Base-by-base conservation (phyloP, 1,140 invertebrate genomes). In the Drosophila bocqueti region DNA sequence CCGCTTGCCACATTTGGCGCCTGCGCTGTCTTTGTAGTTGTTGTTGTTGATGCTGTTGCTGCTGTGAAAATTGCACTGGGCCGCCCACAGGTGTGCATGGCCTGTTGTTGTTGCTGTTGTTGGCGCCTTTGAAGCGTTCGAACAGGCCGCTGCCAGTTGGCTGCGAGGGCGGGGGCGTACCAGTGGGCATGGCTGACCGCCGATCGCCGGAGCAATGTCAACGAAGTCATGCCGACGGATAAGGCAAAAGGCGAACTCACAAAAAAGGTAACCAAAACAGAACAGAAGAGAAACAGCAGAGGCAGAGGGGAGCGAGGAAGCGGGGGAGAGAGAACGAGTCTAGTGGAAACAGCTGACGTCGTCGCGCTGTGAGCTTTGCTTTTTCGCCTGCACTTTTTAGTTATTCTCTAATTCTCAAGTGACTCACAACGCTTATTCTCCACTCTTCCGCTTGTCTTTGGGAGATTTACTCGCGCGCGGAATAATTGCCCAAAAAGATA, bases 91-190 rank as follows among this genome's bases (percentile, higher is more conserved):
- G 43, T 58, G 83, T 40, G 67, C 47, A 45, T 40, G 36, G 49
- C 49, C 3, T 34, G 49, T 6, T 36, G 31, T 11, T 50, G 45
- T 10, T 43, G 42, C 4, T 67, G 57, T 61, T 63, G 40, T 54
- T 87, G 85, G 81, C 85, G 81, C 82, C 85, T 84, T 87, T 90
- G 85, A 90, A 90, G 79, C 81, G 67, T 66, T 61, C 79, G 79
- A 63, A 73, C 47, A 36, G 58, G 59, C 85, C 85, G 81, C 49
- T 31, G 49, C 81, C 85, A 79, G 52, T 74, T 72, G 42, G 40
- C 29, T 24, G 24, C 47, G 58, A 40, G 65, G 68, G 45, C 64
- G 84, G 75, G 68, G 77, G 84, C 74, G 84, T 60, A 58, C 36
- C 49, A 58, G 75, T 64, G 31, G 31, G 50, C 69, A 79, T 66